Base-by-base conservation (phyloP, 2,113 vertebrate species). In the Syngnathus typhle region DNA sequence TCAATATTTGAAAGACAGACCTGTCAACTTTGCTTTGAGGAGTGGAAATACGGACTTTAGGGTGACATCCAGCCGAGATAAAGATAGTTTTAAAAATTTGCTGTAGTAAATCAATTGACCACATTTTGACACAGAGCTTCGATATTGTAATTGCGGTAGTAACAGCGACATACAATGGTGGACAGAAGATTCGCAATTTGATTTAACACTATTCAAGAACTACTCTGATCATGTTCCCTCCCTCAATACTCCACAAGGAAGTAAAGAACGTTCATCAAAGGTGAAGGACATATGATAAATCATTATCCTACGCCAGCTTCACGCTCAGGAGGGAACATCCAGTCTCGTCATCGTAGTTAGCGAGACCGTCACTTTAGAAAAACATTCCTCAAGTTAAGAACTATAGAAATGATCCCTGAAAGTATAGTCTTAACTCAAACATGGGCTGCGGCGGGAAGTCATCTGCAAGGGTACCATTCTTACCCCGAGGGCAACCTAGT, bases 361-460 rank as follows among this genome's bases (percentile, higher is more conserved):
- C 59, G 68, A 83, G 77, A 87, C 85, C 46, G 58, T 23, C 85
- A 81, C 63, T 79, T 87, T 82, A 77, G 78, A 87, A 86, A 86
- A 73, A 68, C 81, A 88, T 82, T 85, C 83, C 84, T 72, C 72
- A 68, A 82, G 87, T 87, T 3, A 82, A 0, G 0, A 65, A 85
- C 82, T 89, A 88, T 52, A 52, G 49, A 52, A 52, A 52, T 52
- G 19, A 52, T 52, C 19, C 18, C 49, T 51, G 49, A 51, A 51
- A 51, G 49, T 51, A 51, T 51, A 51, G 49, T 51, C 47, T 49
- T 49, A 49, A 49, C 18, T 2, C 18, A 7, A 0, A 0, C 7
- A 3, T 1, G 1, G 18, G 7, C 18, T 7, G 19, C 18, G 47
- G 15, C 6, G 13, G 41, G 0, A 19, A 0, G 0, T 5, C 3